Conservation (phyloP, 2,113 vertebrate species). For the Rhagologus leucostigma region DNA sequence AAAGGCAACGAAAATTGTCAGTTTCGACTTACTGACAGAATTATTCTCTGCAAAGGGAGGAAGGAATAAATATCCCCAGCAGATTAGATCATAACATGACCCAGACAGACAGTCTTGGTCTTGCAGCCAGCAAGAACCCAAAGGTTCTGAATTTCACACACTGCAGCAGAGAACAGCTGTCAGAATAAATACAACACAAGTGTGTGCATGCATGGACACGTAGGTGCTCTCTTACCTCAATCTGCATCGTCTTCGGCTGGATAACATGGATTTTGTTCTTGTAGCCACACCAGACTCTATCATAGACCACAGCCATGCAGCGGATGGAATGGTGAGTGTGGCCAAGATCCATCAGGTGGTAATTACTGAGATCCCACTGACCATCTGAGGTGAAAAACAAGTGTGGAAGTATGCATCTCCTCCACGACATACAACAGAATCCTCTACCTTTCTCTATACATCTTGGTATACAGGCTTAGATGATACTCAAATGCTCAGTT, state of each 20-base stretch:
- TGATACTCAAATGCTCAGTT: not conserved
- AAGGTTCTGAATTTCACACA: not conserved
- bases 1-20: not conserved
- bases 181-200: not conserved
- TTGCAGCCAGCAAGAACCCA: not conserved
- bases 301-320: slow-evolving; percentile 97
- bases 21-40: not conserved
- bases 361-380: slow-evolving; percentile 97
- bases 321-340: slow-evolving; percentile 97
- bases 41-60: not conserved
- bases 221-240: slow-evolving; percentile 77
- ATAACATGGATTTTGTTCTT: slow-evolving; percentile 99
- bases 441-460: not conserved
- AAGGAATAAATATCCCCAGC: not conserved
- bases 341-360: slow-evolving; percentile 96
- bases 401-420: not conserved
- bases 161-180: not conserved
- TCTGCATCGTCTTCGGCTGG: slow-evolving; percentile 98
- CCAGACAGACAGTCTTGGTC: not conserved
- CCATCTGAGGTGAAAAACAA: slow-evolving; percentile 75
- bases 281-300: slow-evolving; percentile 97
- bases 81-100: not conserved
- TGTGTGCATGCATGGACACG: accelerated
- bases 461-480: not conserved
- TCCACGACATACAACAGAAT: not conserved